Conservation (phyloP, 1,140 invertebrate genomes). For the Drosophila kepulauana region DNA sequence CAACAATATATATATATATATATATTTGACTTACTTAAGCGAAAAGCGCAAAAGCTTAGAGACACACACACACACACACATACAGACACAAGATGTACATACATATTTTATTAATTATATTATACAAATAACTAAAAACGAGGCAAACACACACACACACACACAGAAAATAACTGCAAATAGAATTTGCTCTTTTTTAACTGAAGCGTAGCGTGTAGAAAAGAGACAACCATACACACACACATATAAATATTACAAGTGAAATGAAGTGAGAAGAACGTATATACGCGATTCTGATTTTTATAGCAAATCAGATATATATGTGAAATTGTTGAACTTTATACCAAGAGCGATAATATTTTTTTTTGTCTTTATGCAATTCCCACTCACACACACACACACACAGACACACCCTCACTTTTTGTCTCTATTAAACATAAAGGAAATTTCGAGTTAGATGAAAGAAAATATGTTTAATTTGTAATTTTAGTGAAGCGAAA, state of each 20-base stretch:
- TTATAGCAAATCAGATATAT: conserved; percentile 45
- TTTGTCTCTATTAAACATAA: conserved; percentile 22
- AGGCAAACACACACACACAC: conserved; percentile 53
- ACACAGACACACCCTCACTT: conserved; percentile 14
- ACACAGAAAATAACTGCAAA: conserved; percentile 31
- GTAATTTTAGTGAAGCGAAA: conserved; percentile 35
- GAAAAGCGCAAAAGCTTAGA: conserved; percentile 34
- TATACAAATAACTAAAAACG: conserved; percentile 63
- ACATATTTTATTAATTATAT: conserved; percentile 81
- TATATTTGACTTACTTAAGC: conserved; percentile 75
- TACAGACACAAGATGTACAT: conserved; percentile 76
- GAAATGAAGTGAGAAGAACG: conserved; percentile 48
- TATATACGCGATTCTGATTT: conserved; percentile 29
- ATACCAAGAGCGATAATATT: conserved; percentile 73
- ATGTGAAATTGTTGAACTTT: conserved; percentile 79
- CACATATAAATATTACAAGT: conserved; percentile 13
- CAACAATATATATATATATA: conserved; percentile 61
- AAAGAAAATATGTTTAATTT: conserved; percentile 38
- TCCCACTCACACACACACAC: conserved; percentile 16
- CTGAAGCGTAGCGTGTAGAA: conserved; percentile 62
- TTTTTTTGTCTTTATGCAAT: conserved; percentile 53
- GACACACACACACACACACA: conserved; percentile 33
- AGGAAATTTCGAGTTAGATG: neutral
- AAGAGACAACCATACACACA: conserved; percentile 52
- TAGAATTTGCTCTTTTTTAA: conserved; percentile 43